Conservation (phyloP, 2,113 vertebrate genomes). For the Colossoma macropomum region DNA sequence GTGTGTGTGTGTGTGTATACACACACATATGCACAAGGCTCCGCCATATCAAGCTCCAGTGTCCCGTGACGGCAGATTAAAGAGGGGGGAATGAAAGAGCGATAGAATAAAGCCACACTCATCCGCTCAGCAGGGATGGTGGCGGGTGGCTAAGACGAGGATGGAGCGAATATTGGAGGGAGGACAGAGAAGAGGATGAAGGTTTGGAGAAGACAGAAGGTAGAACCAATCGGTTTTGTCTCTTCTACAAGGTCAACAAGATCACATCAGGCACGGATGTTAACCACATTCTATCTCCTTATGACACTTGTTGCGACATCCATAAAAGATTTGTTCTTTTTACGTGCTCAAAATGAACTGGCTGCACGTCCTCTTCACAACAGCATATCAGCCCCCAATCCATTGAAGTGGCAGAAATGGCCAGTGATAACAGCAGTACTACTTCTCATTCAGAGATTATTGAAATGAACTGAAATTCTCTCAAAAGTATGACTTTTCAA, state of each 20-base stretch:
- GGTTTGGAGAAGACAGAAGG: background rate
- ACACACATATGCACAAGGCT: constrained; percentile 13
- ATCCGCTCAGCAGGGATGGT: constrained; percentile 13
- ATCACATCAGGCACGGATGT: background rate
- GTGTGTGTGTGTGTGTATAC: constrained; percentile 37
- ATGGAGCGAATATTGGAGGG: background rate
- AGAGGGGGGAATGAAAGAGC: constrained; percentile 6
- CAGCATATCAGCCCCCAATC: no score
- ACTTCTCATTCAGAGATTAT: no score
- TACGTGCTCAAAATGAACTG: no score
- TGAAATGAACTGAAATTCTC: no score
- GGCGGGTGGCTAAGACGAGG: constrained; percentile 4
- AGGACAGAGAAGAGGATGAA: background rate
- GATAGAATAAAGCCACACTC: constrained; percentile 21
- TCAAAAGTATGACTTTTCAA: no score
- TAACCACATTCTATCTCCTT: background rate
- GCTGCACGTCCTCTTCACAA: no score
- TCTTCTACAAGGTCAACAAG: constrained; percentile 3
- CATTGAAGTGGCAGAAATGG: no score
- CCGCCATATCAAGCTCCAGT: constrained; percentile 13
- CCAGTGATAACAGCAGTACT: no score
- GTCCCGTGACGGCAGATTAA: constrained; percentile 17
- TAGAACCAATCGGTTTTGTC: constrained; percentile 6
- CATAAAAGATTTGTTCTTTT: no score
- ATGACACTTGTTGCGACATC: background rate